Evolutionary conservation across 2,888 invertebrate genomes (phyloP), one percentile per base, ranked within the genome.

Genomic region (Autographa pulchrina): DNA sequence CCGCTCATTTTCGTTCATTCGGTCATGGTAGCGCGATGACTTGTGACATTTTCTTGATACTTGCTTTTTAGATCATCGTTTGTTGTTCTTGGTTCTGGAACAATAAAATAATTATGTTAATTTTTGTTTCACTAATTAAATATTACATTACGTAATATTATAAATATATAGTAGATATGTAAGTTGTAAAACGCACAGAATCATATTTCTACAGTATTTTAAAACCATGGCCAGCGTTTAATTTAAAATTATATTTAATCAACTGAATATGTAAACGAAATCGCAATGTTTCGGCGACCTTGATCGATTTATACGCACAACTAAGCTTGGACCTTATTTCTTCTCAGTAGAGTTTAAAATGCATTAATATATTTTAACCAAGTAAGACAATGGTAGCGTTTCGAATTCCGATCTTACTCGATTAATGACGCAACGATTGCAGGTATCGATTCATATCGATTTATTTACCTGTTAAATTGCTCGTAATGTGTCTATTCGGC

Each of bases 351-450:
- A 81, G 82, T 75, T 78, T 65, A 79, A 60, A 77, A 68, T 81
- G 48, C 79, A 67, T 78, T 80, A 72, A 75, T 71, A 68, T 65
- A 48, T 64, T 59, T 14, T 61, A 56, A 69, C 65, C 71, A 77
- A 84, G 70, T 82, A 82, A 84, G 89, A 91, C 90, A 91, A 90
- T 86, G 60, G 79, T 65, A 80, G 86, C 83, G 82, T 86, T 87
- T 87, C 89, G 88, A 90, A 82, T 86, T 87, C 87, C 89, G 89
- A 90, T 91, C 81, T 86, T 83, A 85, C 86, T 90, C 90, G 92
- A 91, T 92, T 91, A 89, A 75, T 91, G 89, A 89, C 85, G 91
- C 89, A 91, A 91, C 81, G 81, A 78, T 74, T 79, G 80, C 83
- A 79, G 79, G 73, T 80, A 82, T 86, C 85, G 88, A 89, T 88